Conservation (phyloP, 2,113 vertebrate species). For the Cyphomyrus plagiostoma region DNA sequence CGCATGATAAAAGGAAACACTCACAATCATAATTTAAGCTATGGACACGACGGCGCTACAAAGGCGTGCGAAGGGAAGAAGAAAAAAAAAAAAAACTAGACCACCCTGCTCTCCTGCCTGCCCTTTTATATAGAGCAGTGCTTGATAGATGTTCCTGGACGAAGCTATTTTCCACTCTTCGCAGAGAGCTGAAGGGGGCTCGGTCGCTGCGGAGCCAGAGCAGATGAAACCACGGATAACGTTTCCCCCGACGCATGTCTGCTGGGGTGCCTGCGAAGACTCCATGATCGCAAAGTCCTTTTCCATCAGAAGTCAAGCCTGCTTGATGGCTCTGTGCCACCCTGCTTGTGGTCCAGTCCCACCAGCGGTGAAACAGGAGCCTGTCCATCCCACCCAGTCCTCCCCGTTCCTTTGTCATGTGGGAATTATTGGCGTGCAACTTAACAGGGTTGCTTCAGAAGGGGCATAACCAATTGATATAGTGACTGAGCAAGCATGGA, state of each 20-base stretch:
- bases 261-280: background rate
- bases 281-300: background rate
- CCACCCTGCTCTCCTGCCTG: background rate
- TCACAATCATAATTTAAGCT: background rate
- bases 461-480: background rate
- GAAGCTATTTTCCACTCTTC: slow-evolving; percentile 3
- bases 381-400: too few species aligned
- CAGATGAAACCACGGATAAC: background rate
- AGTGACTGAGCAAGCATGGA: slow-evolving; percentile 2
- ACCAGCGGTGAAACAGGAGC: background rate
- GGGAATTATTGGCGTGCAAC: background rate
- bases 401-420: background rate
- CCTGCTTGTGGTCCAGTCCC: slow-evolving; percentile 6
- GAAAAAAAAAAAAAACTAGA: background rate
- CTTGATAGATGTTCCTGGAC: slow-evolving; percentile 2
- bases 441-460: background rate
- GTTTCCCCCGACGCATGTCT: background rate
- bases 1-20: background rate
- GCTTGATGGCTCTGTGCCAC: background rate
- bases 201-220: background rate
- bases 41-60: background rate
- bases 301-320: background rate
- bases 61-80: background rate
- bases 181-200: background rate
- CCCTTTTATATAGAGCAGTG: background rate